Percentiles rank a stretch among this genome's conserved stretches.
Evolutionary conservation across 2,888 invertebrate genomes (phyloP).

Genomic region (Micropterix aruncella): DNA sequence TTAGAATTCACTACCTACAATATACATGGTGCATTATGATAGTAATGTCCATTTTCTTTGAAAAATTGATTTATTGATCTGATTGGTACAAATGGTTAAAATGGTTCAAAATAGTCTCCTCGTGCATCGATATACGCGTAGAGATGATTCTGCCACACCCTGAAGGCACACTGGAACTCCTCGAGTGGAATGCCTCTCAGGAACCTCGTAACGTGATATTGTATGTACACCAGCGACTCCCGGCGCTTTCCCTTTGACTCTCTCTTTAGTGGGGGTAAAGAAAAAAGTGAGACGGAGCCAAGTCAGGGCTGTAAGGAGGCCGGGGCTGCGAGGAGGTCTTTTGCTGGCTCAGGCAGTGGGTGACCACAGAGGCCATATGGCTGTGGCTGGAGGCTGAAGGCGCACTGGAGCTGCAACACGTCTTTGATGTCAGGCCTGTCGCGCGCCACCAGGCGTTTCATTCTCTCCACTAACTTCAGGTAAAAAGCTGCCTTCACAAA

Average conservation of each 20-base stretch:
- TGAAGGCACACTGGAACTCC: neutral
- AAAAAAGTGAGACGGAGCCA: conserved; percentile 1
- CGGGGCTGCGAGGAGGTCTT: neutral
- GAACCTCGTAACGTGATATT: too few relatives aligned
- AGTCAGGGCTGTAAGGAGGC: neutral
- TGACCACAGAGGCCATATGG: neutral
- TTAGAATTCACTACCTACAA: too few relatives aligned
- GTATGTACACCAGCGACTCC: neutral
- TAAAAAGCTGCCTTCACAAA: conserved; percentile 12
- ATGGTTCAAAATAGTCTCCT: too few relatives aligned
- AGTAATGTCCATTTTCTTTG: neutral
- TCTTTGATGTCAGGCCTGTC: neutral
- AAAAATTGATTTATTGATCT: neutral
- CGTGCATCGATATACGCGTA: too few relatives aligned
- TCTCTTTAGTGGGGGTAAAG: conserved; percentile 1
- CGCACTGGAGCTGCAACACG: neutral
- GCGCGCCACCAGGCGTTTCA: neutral
- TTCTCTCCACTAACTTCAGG: conserved; percentile 6
- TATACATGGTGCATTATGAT: neutral
- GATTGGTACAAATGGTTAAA: too few relatives aligned
- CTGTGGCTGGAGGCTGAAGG: too few relatives aligned
- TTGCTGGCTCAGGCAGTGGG: neutral
- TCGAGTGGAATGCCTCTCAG: neutral
- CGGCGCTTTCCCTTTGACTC: neutral
- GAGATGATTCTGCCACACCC: neutral